Evolutionary conservation across 2,888 invertebrate genomes (phyloP).

Genomic region (Hyalella azteca): DNA sequence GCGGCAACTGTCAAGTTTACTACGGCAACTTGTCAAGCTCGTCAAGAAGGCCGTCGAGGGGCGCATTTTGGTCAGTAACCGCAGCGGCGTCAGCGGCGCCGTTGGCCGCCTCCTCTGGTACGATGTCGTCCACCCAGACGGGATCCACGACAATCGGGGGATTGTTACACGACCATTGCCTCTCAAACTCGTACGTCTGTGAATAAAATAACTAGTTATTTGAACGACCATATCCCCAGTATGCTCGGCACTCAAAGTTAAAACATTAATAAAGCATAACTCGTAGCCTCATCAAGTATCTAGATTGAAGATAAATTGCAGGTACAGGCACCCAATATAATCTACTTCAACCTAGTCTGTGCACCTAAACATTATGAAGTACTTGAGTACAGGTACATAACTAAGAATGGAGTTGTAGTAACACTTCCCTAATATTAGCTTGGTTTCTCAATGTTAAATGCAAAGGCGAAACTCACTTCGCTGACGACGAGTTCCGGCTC

Average conservation of each 20-base stretch:
- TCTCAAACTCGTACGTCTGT: not conserved
- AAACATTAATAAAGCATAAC: not conserved
- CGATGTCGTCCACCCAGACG: not conserved
- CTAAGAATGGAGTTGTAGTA: not conserved
- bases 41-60: not conserved
- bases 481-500: constrained; percentile 59
- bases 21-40: constrained; percentile 7
- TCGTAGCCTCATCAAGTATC: not conserved
- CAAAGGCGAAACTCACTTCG: constrained; percentile 41
- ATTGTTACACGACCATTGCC: not conserved
- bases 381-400: not conserved
- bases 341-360: not conserved
- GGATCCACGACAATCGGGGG: not conserved
- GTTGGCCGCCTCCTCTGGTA: not conserved
- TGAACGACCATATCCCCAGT: not conserved
- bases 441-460: not conserved
- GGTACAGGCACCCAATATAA: not conserved
- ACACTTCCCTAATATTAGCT: no score
- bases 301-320: not conserved
- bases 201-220: not conserved
- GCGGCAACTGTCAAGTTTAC: no score
- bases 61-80: not conserved
- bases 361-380: not conserved
- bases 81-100: not conserved
- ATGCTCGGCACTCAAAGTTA: not conserved